phyloP scores from a whole-genome alignment of 2,888 invertebrate genomes.

The Panopea generosa region DNA sequence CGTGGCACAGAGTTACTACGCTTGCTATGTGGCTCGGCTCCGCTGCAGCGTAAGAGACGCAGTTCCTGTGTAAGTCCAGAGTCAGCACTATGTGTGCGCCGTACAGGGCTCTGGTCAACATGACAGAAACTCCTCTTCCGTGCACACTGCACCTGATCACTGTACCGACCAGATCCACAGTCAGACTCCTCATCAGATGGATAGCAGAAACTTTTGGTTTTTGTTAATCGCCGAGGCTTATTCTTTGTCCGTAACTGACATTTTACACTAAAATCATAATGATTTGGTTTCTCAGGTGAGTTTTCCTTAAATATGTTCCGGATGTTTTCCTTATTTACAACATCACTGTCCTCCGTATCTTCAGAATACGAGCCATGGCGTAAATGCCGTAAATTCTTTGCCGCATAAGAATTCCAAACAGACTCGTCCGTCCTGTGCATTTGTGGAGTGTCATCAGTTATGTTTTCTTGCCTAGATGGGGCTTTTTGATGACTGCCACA shows the following conservation, averaged over 20 bases:
- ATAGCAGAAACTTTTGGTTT: slow-evolving; percentile 60
- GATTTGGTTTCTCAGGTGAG: neutral
- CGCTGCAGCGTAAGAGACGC: slow-evolving; percentile 57
- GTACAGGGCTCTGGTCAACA: slow-evolving; percentile 61
- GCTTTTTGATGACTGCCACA: slow-evolving; percentile 71
- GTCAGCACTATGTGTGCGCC: slow-evolving; percentile 45
- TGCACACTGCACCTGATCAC: slow-evolving; percentile 31
- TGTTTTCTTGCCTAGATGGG: slow-evolving; percentile 71
- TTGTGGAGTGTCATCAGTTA: slow-evolving; percentile 77
- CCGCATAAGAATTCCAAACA: slow-evolving; percentile 79
- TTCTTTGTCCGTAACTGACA: neutral
- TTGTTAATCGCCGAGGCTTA: slow-evolving; percentile 47
- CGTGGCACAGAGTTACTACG: slow-evolving; percentile 57
- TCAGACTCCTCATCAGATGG: slow-evolving; percentile 71
- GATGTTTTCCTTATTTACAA: slow-evolving; percentile 39
- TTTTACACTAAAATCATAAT: neutral
- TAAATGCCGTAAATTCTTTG: slow-evolving; percentile 77
- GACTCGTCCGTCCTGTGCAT: slow-evolving; percentile 77
- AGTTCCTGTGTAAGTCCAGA: slow-evolving; percentile 70
- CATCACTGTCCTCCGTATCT: slow-evolving; percentile 66
- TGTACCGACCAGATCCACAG: slow-evolving; percentile 29
- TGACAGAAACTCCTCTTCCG: slow-evolving; percentile 63
- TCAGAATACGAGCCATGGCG: slow-evolving; percentile 74
- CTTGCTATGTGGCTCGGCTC: slow-evolving; percentile 68
- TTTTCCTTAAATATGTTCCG: neutral